These are phyloP conservation scores for Glomeris marginata DNA, from an alignment of 2,888 invertebrate species.

Conservation along the genomic window DNA sequence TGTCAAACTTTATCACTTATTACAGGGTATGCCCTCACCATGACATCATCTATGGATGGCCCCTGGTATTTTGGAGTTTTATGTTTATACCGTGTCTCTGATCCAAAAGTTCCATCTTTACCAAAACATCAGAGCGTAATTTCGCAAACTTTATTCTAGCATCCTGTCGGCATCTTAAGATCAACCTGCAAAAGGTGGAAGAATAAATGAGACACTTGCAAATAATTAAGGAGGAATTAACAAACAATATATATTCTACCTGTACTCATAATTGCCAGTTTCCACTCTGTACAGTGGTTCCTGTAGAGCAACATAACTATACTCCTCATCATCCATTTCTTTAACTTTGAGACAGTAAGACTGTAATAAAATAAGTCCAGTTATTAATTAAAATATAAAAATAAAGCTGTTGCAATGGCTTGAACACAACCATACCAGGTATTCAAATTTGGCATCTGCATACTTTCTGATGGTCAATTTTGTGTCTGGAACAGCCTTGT, in stretches of 20 bases:
- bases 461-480: slow-evolving; percentile 94
- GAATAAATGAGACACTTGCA: neutral
- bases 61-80: too few species aligned
- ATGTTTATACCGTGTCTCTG: slow-evolving; percentile 91
- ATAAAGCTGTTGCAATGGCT: neutral
- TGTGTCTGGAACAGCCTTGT: slow-evolving; percentile 97
- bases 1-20: too few species aligned
- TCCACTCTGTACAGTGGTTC: slow-evolving; percentile 96
- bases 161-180: slow-evolving; percentile 89
- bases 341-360: slow-evolving; percentile 99
- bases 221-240: neutral
- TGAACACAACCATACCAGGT: slow-evolving; percentile 54
- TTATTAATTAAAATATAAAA: neutral
- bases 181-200: slow-evolving; percentile 42
- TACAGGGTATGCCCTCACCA: too few species aligned
- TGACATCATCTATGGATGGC: too few species aligned
- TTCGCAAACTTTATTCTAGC: slow-evolving; percentile 60
- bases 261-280: slow-evolving; percentile 98
- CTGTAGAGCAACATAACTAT: slow-evolving; percentile 77
- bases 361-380: slow-evolving; percentile 19
- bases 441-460: slow-evolving; percentile 97
- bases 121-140: slow-evolving; percentile 65
- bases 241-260: slow-evolving; percentile 30
- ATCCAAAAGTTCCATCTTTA: slow-evolving; percentile 92
- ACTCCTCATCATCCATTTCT: slow-evolving; percentile 99